phyloP scores from a whole-genome alignment of 2,113 vertebrate genomes.

The Lophochroa leadbeateri region DNA sequence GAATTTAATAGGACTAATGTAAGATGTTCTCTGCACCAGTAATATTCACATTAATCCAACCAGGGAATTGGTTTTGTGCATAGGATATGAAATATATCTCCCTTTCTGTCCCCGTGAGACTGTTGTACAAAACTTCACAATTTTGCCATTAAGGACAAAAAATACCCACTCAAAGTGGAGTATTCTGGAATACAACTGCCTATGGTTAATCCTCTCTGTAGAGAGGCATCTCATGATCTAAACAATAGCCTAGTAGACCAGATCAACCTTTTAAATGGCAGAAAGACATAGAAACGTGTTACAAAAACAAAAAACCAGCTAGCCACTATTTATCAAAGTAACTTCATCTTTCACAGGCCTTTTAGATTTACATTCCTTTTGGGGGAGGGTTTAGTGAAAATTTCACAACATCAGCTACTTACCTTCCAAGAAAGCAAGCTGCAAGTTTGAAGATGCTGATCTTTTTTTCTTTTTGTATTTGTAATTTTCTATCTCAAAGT shows the following conservation, averaged over 20 bases:
- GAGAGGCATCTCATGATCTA: constrained; percentile 25
- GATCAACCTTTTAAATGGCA: constrained; percentile 27
- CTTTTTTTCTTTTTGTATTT: not conserved
- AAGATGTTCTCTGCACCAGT: constrained; percentile 51
- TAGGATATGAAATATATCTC: constrained; percentile 70
- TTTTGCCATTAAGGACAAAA: constrained; percentile 66
- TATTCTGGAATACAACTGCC: constrained; percentile 60
- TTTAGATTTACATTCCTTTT: not conserved
- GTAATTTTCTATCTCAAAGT: not conserved
- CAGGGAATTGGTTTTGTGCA: constrained; percentile 73
- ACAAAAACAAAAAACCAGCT: not conserved
- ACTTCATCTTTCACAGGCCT: not conserved
- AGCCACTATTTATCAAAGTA: not conserved
- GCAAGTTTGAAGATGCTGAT: not conserved
- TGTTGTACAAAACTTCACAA: constrained; percentile 70
- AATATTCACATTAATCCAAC: constrained; percentile 76
- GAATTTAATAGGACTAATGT: constrained; percentile 70
- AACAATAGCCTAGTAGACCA: constrained; percentile 7
- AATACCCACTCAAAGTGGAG: constrained; percentile 41
- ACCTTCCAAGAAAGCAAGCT: not conserved
- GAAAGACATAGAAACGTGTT: not conserved
- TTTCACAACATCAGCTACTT: not conserved
- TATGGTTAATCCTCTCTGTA: constrained; percentile 31
- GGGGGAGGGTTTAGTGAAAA: not conserved
- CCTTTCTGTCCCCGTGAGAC: constrained; percentile 58